Evolutionary conservation across 1,140 invertebrate species (phyloP), one percentile per base, ranked within the genome.

Genomic region (Saccostrea glomerata): DNA sequence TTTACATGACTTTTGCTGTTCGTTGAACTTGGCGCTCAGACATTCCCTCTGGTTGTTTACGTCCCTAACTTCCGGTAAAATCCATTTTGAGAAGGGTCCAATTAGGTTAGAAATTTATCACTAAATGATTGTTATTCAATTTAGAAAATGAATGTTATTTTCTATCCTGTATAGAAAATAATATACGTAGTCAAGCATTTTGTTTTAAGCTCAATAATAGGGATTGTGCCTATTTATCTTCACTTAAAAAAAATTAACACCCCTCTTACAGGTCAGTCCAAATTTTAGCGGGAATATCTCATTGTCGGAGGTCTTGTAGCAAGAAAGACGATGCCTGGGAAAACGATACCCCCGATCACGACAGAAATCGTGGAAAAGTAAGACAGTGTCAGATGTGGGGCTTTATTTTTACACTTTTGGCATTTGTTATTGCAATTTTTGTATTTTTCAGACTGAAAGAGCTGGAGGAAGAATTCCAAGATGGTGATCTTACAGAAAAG

Each of bases 401-500:
- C 23, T 13, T 11, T 11, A 30, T 36, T 77, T n/a, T 84, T 55
- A 84, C 40, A 54, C 55, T 7, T 3, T 56, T n/a, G 7, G 12
- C 40, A 25, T 55, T 54, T 84, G 9, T 20, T 3, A 30, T 30
- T 15, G n/a, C 36, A 55, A 84, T 17, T 15, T n/a, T 54, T 5
- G 17, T 56, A 12, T 77, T 73, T 91, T 91, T 58, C 90, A 94
- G 93, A 56, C 88, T 94, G 58, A 82, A 90, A 82, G 90, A 90
- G 17, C 84, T 93, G 20, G 92, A 93, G 63, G 85, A 89, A 82
- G 93, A 94, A 63, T 90, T 90, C 25, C 89, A 91, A 30, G 91
- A 93, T 86, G 93, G 93, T n/a, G 91, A 93, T 70, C 87, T 94
- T 56, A 94, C 93, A 56, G 89, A 93, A 54, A 93, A 93, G 70